phyloP scores from a whole-genome alignment of 2,797 vertebrate genomes.

The Lepus townsendii region DNA sequence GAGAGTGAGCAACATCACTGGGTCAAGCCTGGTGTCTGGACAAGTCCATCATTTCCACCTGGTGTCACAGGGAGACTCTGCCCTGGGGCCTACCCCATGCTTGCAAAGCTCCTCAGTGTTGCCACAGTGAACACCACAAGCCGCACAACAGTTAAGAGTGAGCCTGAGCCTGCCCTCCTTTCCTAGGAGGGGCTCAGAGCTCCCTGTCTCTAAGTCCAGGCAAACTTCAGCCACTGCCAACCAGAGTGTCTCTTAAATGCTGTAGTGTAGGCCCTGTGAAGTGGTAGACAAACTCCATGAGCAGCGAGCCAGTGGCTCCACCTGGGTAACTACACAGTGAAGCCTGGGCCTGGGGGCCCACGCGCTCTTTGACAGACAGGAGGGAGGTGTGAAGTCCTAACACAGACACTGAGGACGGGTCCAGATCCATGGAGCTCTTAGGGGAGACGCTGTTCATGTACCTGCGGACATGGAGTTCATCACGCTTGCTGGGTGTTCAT shows the following conservation, averaged over 20 bases:
- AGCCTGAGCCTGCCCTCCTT: too few relatives aligned
- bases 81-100: not conserved
- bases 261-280: not conserved
- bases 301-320: not conserved
- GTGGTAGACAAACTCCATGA: too few relatives aligned
- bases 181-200: not conserved
- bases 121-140: not conserved
- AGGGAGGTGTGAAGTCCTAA: too few relatives aligned
- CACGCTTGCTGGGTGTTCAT: not conserved
- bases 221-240: too few relatives aligned
- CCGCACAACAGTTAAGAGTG: too few relatives aligned
- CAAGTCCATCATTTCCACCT: not conserved
- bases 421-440: not conserved
- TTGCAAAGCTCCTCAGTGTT: not conserved
- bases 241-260: not conserved
- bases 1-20: not conserved
- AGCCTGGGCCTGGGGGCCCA: too few relatives aligned
- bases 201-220: not conserved
- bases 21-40: not conserved
- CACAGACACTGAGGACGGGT: not conserved
- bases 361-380: not conserved
- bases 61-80: not conserved
- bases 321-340: too few relatives aligned
- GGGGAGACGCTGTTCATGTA: too few relatives aligned
- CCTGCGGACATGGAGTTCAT: too few relatives aligned